Percentiles rank a stretch among this genome's conserved stretches.
Evolutionary conservation across 2,888 invertebrate species (phyloP).

Genomic region (Tolmerus cingulatus): DNA sequence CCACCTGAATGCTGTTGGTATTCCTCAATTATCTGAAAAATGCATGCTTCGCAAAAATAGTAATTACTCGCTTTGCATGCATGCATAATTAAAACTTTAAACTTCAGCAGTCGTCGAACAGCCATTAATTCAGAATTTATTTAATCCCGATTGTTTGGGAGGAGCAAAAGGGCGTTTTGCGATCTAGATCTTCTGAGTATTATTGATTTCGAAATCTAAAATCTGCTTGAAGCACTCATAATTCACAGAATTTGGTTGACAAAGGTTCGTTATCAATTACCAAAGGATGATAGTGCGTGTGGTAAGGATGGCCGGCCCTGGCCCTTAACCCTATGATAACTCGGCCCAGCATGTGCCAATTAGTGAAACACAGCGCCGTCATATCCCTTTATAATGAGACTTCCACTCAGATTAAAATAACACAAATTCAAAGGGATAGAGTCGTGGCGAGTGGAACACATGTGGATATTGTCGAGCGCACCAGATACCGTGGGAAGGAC

Average conservation of each 20-base stretch:
- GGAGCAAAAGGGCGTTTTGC: neutral
- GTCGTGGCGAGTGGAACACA: neutral
- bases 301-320: neutral
- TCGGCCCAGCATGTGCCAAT: neutral
- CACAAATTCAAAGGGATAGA: neutral
- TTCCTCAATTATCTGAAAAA: neutral
- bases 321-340: neutral
- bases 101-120: neutral
- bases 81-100: neutral
- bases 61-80: neutral
- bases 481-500: neutral
- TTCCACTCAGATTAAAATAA: neutral
- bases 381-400: conserved; percentile 18
- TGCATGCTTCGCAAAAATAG: neutral
- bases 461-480: neutral
- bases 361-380: neutral
- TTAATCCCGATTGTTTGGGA: neutral
- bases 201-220: neutral
- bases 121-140: neutral
- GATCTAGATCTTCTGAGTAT: neutral
- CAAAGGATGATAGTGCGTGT: neutral
- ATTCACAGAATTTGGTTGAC: neutral
- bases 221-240: neutral
- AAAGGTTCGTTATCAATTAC: neutral
- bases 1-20: neutral